Evolutionary conservation across 2,113 vertebrate genomes (phyloP), one percentile per base, ranked within the genome.

Genomic region (Dicerorhinus sumatrensis): DNA sequence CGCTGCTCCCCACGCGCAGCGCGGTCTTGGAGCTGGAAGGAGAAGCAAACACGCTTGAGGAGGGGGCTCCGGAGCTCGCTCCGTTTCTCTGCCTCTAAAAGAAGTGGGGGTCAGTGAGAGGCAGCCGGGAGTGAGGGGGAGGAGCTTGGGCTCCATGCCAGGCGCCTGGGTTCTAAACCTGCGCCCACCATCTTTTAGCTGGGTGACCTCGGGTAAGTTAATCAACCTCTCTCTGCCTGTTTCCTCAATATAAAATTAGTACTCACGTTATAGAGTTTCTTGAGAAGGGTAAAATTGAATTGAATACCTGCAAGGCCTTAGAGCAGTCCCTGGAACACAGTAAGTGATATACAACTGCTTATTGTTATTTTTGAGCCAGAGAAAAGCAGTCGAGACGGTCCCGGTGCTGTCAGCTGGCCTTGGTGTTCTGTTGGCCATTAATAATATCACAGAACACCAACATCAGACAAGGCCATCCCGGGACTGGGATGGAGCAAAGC

Each of bases 21-120:
- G 83, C 95, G 0, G 76, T 96, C 89, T 97, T 97, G 79, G 96
- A 97, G 36, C 98, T 98, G 92, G 65, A 95, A 89, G 80, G 8
- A 54, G 79, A 92, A 75, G 76, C 25, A 76, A 51, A 70, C 42
- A 33, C 2, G 23, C 16, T n/a, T 92, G 29, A 92, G 94, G 51
- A 33, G 12, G 4, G 1, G 13, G 31, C 48, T 51, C 51, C 29
- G 13, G 54, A 54, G 21, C 42, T 54, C 6, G 0, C 39, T 39
- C 21, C 2, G 0, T 42, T 42, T 54, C 39, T 5, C 29, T 0
- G 1, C 29, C 92, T 60, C 16, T 2, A n/a, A 51, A 39, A 79
- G 76, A 12, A 17, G 8, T 2, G 21, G 21, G 9, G 70, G 3
- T 31, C 9, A 4, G 80, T 3, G 48, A 20, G 27, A 31, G 17